phyloP scores from a whole-genome alignment of 2,113 vertebrate species.

The Collichthys lucidus region DNA sequence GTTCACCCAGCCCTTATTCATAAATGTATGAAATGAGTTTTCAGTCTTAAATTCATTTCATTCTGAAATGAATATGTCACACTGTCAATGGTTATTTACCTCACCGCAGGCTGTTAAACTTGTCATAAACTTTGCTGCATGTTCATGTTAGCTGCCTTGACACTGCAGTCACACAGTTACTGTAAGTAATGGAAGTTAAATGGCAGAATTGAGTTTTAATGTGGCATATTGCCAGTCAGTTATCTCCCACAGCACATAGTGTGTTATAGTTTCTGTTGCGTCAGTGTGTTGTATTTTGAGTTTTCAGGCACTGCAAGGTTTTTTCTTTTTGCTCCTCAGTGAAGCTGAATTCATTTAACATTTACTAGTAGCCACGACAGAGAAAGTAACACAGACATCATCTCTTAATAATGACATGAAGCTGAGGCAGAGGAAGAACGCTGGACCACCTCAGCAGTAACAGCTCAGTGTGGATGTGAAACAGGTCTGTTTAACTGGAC shows the following conservation, averaged over 20 bases:
- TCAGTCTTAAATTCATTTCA: background rate
- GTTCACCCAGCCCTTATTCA: background rate
- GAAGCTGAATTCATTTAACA: background rate
- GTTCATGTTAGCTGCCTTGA: background rate
- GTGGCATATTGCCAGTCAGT: background rate
- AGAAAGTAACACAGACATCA: background rate
- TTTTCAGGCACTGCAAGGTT: background rate
- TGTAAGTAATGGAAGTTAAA: background rate
- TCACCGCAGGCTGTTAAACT: conserved; percentile 1
- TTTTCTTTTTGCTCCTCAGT: background rate
- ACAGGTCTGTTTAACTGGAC: background rate
- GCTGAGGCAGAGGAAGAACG: background rate
- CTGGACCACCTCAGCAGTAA: background rate
- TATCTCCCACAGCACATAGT: background rate
- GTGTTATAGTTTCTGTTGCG: background rate
- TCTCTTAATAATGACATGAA: background rate
- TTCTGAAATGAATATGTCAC: background rate
- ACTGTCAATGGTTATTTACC: conserved; percentile 9
- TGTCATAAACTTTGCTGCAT: background rate
- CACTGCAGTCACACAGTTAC: background rate
- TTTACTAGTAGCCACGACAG: no score
- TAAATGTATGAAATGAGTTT: background rate
- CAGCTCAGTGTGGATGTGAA: background rate
- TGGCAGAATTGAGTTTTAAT: background rate
- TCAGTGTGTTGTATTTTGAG: background rate